Conservation (phyloP, 2,888 invertebrate genomes). For the Dusona sp. region DNA sequence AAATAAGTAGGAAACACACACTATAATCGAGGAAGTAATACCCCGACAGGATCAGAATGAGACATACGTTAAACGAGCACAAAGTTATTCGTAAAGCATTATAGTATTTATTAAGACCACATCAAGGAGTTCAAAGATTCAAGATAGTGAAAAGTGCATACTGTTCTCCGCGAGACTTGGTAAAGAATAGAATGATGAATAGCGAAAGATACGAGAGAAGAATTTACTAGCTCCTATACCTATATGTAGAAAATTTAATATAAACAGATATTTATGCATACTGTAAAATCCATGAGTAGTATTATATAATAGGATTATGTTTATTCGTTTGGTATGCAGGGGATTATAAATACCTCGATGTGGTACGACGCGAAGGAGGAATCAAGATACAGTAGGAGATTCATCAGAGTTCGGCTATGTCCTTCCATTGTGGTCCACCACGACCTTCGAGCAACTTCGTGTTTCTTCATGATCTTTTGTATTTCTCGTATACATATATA, state of each 20-base stretch:
- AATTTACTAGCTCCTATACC: conserved; percentile 42
- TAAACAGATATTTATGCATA: conserved; percentile 17
- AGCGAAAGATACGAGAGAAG: conserved; percentile 22
- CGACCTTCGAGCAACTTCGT: conserved; percentile 38
- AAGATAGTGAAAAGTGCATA: conserved; percentile 63
- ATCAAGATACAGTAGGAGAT: conserved; percentile 45
- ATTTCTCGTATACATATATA: conserved; percentile 10
- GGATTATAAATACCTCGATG: conserved; percentile 35
- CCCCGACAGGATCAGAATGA: conserved; percentile 75
- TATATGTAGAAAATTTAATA: conserved; percentile 38
- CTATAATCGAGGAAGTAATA: conserved; percentile 73
- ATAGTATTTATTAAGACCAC: conserved; percentile 75
- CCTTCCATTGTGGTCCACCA: conserved; percentile 46
- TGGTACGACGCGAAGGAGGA: conserved; percentile 42
- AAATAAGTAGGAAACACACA: conserved; percentile 19
- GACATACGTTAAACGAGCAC: conserved; percentile 70
- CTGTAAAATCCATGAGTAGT: conserved; percentile 12
- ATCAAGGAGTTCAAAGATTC: conserved; percentile 71
- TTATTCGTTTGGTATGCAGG: conserved; percentile 30
- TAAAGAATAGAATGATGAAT: conserved; percentile 42
- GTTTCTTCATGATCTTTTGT: conserved; percentile 50
- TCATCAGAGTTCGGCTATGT: conserved; percentile 14
- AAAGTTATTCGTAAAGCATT: conserved; percentile 63
- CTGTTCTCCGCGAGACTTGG: conserved; percentile 15
- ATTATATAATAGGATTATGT: conserved; percentile 48